These are phyloP conservation scores for Endomychus coccineus DNA, from an alignment of 2,888 invertebrate species.

Conservation along the genomic window DNA sequence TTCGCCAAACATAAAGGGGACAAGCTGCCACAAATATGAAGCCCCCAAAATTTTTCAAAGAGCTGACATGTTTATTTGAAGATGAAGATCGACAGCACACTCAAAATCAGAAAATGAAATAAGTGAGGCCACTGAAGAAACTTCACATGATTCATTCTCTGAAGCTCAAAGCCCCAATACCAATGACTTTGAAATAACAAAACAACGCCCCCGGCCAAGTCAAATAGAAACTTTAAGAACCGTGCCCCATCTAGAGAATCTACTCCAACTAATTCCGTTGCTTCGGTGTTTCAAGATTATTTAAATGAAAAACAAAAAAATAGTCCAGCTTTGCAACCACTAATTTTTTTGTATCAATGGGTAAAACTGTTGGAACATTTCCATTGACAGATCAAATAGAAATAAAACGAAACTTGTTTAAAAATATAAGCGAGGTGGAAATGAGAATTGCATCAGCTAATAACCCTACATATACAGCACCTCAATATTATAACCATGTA, in stretches of 20 bases:
- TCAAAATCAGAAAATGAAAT: background rate
- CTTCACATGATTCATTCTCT: too few relatives aligned
- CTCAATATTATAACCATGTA: too few relatives aligned
- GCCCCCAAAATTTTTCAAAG: slow-evolving; percentile 21
- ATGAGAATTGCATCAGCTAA: slow-evolving; percentile 9
- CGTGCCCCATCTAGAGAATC: too few relatives aligned
- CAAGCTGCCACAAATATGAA: slow-evolving; percentile 23
- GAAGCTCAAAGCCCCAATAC: too few relatives aligned
- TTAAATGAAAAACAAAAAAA: slow-evolving; percentile 13
- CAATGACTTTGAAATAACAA: too few relatives aligned
- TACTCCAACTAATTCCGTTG: too few relatives aligned
- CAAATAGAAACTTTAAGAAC: too few relatives aligned
- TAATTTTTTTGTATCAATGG: slow-evolving; percentile 19
- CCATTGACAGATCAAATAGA: slow-evolving; percentile 19
- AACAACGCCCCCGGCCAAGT: too few relatives aligned
- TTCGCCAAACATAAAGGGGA: slow-evolving; percentile 22
- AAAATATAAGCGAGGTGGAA: slow-evolving; percentile 12
- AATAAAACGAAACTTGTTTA: slow-evolving; percentile 22
- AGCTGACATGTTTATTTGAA: slow-evolving; percentile 13
- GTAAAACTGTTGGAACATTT: slow-evolving; percentile 20
- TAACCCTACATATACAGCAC: too few relatives aligned
- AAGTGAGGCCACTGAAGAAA: too few relatives aligned
- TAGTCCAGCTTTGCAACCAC: slow-evolving; percentile 17
- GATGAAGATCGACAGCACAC: slow-evolving; percentile 2
- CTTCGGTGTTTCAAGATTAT: too few relatives aligned